Evolutionary conservation across 2,113 vertebrate species (phyloP), one percentile per base, ranked within the genome.

Genomic region (Pedetes capensis): DNA sequence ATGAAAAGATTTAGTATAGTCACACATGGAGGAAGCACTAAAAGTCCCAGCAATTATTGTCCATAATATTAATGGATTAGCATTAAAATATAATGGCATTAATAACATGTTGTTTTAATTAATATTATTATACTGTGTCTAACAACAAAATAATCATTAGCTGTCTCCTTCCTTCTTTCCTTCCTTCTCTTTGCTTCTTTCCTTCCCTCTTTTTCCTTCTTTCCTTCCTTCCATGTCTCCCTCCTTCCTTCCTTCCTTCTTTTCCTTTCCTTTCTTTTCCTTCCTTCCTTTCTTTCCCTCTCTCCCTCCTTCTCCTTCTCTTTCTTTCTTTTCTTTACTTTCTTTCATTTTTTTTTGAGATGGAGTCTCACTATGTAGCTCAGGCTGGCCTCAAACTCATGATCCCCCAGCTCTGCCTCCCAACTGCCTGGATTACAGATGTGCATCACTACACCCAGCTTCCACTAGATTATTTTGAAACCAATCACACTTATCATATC

Each of bases 1-100:
- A 44, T 74, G 47, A 88, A 82, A 93, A 93, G 29, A 61, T 90
- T 94, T 79, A 84, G 51, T 32, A 71, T 18, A 23, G 29, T 87
- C 44, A 80, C 66, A 5, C 53, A 72, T 10, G 80, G 44, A 85
- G 47, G 47, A 92, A 75, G 29, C 51, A 91, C 59, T 59, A 86
- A 89, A 83, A 57, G 17, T 3, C 44, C 61, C 74, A 64, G 59
- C 18, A 82, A 53, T 84, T 49, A 63, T 44, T 53, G 53, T 42
- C 68, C 12, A 87, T 9, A 17, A 13, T 51, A 37, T 76, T 63
- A 63, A 51, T 61, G 34, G 32, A 71, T 32, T 75, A 66, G 22
- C 16, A 42, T 49, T n/a, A 42, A 71, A 42, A 49, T 68, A 42
- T 63, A 23, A 27, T 63, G 47, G 44, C 42, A 39, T 81, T n/a